Percentiles rank a stretch among this genome's conserved stretches.
These are phyloP conservation scores for Pseudomugil tenellus DNA, from an alignment of 2,797 vertebrate species.

Conservation along the genomic window DNA sequence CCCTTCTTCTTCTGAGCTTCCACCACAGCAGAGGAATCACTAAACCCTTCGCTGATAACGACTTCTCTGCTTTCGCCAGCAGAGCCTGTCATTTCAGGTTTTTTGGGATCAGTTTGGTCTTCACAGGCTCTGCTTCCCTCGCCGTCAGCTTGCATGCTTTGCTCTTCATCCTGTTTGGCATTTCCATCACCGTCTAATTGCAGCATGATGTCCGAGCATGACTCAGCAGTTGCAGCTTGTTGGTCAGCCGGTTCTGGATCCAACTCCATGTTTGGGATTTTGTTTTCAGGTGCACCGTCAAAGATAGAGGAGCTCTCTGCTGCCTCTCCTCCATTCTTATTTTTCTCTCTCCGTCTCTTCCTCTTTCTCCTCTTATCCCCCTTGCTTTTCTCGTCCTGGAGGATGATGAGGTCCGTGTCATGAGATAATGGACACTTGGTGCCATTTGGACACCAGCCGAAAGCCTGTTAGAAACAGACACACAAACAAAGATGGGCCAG, in stretches of 20 bases:
- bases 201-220: constrained; percentile 3
- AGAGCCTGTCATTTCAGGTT: not conserved
- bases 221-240: not conserved
- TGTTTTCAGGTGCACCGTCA: constrained; percentile 65
- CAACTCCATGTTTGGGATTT: constrained; percentile 64
- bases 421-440: constrained; percentile 89
- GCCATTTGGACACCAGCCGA: constrained; percentile 94
- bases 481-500: not conserved
- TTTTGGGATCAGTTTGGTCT: not conserved
- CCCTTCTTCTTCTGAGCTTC: constrained; percentile 54
- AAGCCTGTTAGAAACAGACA: constrained; percentile 81
- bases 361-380: constrained; percentile 85
- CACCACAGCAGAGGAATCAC: not conserved
- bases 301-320: constrained; percentile 9
- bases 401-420: constrained; percentile 93
- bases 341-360: constrained; percentile 83
- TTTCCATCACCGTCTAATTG: constrained; percentile 14
- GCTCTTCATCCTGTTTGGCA: constrained; percentile 4
- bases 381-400: constrained; percentile 86
- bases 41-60: not conserved
- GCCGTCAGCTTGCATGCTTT: not conserved
- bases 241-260: constrained; percentile 27
- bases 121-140: constrained; percentile 30
- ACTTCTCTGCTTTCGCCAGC: constrained; percentile 7
- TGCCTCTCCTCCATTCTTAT: constrained; percentile 36